A percentile compares a stretch with the other conserved stretches of the same genome.
Evolutionary conservation across 2,797 vertebrate species (phyloP).

Genomic region (Pipistrellus pygmaeus): DNA sequence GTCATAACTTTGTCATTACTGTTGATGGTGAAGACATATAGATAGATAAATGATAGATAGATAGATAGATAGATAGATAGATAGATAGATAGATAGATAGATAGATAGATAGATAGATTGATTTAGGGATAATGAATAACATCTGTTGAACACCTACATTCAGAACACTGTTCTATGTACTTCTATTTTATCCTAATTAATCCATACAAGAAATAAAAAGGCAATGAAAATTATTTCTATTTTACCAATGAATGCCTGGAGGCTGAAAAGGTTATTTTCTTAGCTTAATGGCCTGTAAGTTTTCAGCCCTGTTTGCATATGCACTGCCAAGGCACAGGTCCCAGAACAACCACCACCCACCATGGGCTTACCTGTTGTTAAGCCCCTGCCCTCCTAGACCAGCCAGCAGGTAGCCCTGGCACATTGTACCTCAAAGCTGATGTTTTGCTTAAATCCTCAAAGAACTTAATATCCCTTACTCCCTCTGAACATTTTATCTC

Average conservation of each 20-base stretch:
- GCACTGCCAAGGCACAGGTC: not conserved
- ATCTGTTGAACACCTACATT: not conserved
- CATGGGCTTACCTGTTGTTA: not conserved
- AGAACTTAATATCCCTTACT: not conserved
- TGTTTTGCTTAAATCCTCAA: not conserved
- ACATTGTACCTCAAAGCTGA: not conserved
- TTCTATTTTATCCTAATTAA: constrained; percentile 9
- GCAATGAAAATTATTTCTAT: not conserved
- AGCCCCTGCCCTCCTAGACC: not conserved
- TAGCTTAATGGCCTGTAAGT: not conserved
- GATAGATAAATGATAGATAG: not conserved
- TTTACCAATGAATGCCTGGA: not conserved
- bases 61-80: not conserved
- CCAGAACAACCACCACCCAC: not conserved
- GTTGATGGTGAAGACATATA: not conserved
- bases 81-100: not conserved
- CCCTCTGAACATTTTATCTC: not conserved
- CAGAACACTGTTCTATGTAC: not conserved
- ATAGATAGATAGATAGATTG: not conserved
- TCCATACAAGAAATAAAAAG: constrained; percentile 20
- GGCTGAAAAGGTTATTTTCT: not conserved
- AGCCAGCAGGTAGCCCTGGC: not conserved
- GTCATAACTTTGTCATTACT: not conserved
- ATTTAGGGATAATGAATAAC: not conserved
- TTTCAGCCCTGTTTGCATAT: not conserved